Percentiles rank a stretch among this genome's conserved stretches.
Conservation (phyloP, 2,113 vertebrate species). For the Phylloscopus whistleri region DNA sequence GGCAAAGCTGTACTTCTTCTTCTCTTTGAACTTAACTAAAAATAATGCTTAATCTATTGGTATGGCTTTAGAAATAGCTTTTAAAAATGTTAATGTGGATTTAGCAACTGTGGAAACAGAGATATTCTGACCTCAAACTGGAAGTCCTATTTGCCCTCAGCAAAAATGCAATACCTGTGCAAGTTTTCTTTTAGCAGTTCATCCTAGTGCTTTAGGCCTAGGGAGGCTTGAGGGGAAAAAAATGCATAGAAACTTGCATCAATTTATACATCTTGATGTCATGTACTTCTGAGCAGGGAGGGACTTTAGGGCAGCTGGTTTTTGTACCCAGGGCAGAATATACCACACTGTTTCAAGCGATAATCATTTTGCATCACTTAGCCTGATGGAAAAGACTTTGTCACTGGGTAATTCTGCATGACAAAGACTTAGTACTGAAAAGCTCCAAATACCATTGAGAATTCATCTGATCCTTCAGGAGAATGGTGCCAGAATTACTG, state of each 20-base stretch:
- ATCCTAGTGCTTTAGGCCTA: neutral
- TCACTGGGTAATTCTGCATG: neutral
- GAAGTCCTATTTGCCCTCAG: neutral
- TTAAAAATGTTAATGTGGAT: constrained; percentile 56
- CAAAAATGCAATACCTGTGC: neutral
- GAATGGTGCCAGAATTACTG: neutral
- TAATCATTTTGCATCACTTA: neutral
- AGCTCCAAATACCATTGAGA: neutral
- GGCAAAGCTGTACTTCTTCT: constrained; percentile 20
- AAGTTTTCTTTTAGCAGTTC: neutral
- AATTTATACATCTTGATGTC: neutral
- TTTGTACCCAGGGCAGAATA: neutral
- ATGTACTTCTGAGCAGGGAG: neutral
- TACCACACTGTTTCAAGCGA: neutral
- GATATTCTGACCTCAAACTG: neutral
- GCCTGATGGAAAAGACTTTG: neutral
- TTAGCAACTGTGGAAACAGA: constrained; percentile 3
- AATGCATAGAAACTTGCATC: neutral
- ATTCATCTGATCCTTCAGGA: neutral
- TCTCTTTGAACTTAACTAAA: constrained; percentile 63
- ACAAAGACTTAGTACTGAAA: neutral
- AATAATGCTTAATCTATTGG: constrained; percentile 63
- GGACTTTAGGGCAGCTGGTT: neutral
- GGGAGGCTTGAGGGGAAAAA: neutral
- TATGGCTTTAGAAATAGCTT: constrained; percentile 47